Conservation (phyloP, 1,140 invertebrate species). For the Diorhabda sublineata region DNA sequence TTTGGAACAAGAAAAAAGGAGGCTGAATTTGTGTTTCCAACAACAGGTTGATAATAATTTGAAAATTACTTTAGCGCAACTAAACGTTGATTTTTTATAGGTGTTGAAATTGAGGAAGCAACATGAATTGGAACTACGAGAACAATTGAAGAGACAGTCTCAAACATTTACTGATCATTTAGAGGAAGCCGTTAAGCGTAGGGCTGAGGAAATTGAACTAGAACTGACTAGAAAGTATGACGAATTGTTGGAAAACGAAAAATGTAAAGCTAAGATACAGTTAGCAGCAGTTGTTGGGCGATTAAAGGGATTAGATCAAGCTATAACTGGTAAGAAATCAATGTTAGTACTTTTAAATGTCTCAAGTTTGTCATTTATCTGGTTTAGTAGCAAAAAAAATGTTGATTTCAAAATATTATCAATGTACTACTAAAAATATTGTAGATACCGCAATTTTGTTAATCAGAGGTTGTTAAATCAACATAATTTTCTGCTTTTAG, state of each 20-base stretch:
- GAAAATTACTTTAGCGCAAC: constrained; percentile 15
- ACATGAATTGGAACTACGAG: constrained; percentile 69
- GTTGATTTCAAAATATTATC: too few relatives aligned
- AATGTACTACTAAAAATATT: too few relatives aligned
- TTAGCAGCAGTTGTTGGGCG: constrained; percentile 77
- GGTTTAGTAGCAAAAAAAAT: too few relatives aligned
- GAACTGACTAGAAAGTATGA: constrained; percentile 61
- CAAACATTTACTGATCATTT: constrained; percentile 82
- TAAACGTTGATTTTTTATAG: constrained; percentile 44
- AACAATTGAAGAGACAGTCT: constrained; percentile 72
- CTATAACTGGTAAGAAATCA: constrained; percentile 67
- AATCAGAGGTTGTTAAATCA: too few relatives aligned
- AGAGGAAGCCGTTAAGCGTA: constrained; percentile 65
- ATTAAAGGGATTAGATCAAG: constrained; percentile 81
- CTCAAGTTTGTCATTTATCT: too few relatives aligned
- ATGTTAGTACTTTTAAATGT: constrained; percentile 24
- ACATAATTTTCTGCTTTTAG: too few relatives aligned
- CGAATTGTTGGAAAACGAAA: constrained; percentile 66
- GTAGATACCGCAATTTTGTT: too few relatives aligned
- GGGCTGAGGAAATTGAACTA: constrained; percentile 66
- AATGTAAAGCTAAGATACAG: constrained; percentile 68
- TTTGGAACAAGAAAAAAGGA: constrained; percentile 54
- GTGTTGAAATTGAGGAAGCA: constrained; percentile 59
- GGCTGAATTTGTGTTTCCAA: constrained; percentile 53
- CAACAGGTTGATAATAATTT: constrained; percentile 47